Base-by-base conservation (phyloP, 2,113 vertebrate genomes). In the Perognathus longimembris region DNA sequence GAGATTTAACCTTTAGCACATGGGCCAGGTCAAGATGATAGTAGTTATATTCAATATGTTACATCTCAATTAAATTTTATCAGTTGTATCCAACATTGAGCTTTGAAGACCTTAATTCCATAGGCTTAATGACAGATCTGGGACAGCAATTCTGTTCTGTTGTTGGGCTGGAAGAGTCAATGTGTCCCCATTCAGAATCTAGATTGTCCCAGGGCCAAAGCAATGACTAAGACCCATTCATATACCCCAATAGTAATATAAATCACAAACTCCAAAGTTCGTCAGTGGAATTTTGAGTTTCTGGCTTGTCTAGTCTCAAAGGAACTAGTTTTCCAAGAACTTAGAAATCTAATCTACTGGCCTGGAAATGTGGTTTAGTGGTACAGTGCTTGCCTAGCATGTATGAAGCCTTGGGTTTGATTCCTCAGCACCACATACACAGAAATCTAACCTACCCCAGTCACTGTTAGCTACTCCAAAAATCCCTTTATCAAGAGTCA, bases 271-370 rank as follows among this genome's bases (percentile, higher is more conserved):
- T 63, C 36, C 8, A 8, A 82, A 85, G 32, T 78, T 87, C 18
- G n/a, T 87, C 3, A 0, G 2, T 38, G 28, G 38, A 76, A 78
- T 73, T 92, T 66, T 50, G 28, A 42, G 7, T 67, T 88, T 91
- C 38, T 88, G 36, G 26, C 5, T 63, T 93, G 45, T 82, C 24
- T 88, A 36, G 88, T 84, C 57, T 89, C 63, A 70, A 59, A 20
- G n/a, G 61, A 92, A 78, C 34, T 64, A 66, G 26, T 86, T 54
- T 42, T 73, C 28, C 7, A 15, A 83, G 30, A 71, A 66, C 34
- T 88, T 28, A 91, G 74, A 73, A 93, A 54, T 32, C 34, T 92
- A 64, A 82, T 64, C 61, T 90, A 24, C 50, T n/a, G n/a, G n/a
- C n/a, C n/a, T n/a, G n/a, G n/a, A n/a, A n/a, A n/a, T n/a, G n/a